phyloP scores from a whole-genome alignment of 2,113 vertebrate genomes.

The Chaetodon trifascialis region DNA sequence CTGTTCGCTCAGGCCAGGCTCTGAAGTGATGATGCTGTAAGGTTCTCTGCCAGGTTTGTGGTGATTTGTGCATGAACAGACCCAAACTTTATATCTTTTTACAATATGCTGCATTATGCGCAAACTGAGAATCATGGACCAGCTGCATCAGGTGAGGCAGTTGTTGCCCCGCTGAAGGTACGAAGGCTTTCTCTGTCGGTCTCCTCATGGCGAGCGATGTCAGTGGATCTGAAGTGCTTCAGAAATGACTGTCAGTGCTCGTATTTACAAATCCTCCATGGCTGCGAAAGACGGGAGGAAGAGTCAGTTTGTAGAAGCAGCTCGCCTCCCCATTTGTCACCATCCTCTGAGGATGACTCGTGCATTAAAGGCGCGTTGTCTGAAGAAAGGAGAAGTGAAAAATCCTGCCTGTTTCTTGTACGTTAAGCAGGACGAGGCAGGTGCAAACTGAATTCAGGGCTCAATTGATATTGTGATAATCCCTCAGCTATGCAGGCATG shows the following conservation, averaged over 20 bases:
- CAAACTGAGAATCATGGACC: background rate
- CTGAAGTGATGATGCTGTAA: too few relatives aligned
- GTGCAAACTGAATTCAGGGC: slow-evolving; percentile 43
- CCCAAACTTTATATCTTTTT: background rate
- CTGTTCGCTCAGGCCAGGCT: too few relatives aligned
- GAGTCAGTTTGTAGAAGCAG: background rate
- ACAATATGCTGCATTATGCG: background rate
- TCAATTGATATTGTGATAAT: slow-evolving; percentile 68
- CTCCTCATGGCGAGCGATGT: background rate
- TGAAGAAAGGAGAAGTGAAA: slow-evolving; percentile 17
- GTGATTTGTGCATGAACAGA: too few relatives aligned
- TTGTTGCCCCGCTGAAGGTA: background rate
- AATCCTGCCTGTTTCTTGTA: slow-evolving; percentile 35
- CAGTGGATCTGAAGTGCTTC: background rate
- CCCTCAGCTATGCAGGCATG: slow-evolving; percentile 76
- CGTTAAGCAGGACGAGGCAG: slow-evolving; percentile 69
- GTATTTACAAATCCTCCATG: background rate
- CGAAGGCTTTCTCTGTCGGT: too few relatives aligned
- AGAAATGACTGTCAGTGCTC: background rate
- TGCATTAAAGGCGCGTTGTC: slow-evolving; percentile 20
- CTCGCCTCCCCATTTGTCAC: background rate
- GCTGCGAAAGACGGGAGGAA: background rate
- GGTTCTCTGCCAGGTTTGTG: too few relatives aligned
- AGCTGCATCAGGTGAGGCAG: background rate
- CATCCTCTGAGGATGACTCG: background rate